These are phyloP conservation scores for Drosophila elegans DNA, from an alignment of 1,140 invertebrate species.

Conservation along the genomic window DNA sequence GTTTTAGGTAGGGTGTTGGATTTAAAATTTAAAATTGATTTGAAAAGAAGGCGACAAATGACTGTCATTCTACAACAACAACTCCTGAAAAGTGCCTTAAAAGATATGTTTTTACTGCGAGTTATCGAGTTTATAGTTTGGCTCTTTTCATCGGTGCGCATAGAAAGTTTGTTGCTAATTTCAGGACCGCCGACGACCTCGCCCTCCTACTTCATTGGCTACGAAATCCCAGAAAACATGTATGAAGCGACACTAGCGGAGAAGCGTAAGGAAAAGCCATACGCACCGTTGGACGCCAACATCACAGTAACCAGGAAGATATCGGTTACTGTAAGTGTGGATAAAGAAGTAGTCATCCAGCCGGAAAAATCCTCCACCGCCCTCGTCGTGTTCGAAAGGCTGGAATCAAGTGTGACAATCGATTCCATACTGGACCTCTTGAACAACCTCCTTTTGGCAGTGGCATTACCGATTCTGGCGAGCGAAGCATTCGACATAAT, in stretches of 20 bases:
- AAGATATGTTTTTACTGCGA: not conserved
- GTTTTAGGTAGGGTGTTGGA: too few relatives aligned
- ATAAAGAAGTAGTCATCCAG: too few relatives aligned
- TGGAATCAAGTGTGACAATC: not conserved
- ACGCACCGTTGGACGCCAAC: not conserved
- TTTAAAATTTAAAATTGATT: too few relatives aligned
- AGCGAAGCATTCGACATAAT: not conserved
- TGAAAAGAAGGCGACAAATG: not conserved
- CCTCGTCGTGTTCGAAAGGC: not conserved
- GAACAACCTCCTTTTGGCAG: not conserved
- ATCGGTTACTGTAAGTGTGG: too few relatives aligned
- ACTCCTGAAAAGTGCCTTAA: not conserved
- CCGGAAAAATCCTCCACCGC: not conserved
- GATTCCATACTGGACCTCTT: not conserved
- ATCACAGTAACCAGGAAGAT: too few relatives aligned
- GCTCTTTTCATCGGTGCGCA: not conserved
- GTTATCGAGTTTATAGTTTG: not conserved
- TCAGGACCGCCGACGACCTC: not conserved
- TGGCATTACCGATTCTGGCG: not conserved
- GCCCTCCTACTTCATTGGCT: not conserved
- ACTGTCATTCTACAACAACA: not conserved
- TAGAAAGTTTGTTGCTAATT: not conserved
- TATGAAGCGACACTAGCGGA: not conserved
- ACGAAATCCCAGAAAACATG: not conserved
- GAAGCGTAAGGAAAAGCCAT: not conserved